Conservation (phyloP, 2,113 vertebrate genomes). For the Chloropsis cyanopogon region DNA sequence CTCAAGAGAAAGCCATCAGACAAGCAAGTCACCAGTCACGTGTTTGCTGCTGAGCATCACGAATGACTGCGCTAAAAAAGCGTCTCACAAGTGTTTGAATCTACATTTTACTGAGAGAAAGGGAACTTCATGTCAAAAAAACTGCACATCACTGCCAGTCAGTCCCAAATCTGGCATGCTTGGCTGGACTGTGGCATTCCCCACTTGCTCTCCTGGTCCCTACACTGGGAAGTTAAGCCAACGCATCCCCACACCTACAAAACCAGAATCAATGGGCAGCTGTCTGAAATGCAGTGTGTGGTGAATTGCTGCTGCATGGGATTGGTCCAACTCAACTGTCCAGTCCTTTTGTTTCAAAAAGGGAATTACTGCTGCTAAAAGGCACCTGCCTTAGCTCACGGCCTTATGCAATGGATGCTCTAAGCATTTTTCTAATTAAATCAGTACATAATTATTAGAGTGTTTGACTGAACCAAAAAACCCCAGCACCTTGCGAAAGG, state of each 20-base stretch:
- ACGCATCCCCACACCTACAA: not conserved
- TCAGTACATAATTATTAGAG: not conserved
- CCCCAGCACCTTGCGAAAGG: not conserved
- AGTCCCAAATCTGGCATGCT: not conserved
- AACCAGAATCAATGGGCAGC: not conserved
- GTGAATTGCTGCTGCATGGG: rapidly evolving
- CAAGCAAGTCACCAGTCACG: not conserved
- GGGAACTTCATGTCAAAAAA: not conserved
- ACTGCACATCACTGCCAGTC: not conserved
- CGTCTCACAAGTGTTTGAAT: not conserved
- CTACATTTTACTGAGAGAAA: not conserved
- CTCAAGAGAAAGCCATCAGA: not conserved
- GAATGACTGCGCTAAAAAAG: not conserved
- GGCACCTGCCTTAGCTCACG: not conserved
- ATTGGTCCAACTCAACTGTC: not conserved
- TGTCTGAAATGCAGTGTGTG: not conserved
- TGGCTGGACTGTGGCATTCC: not conserved
- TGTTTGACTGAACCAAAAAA: not conserved
- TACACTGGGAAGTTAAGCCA: not conserved
- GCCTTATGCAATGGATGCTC: not conserved
- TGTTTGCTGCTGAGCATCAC: not conserved
- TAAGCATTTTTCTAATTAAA: not conserved
- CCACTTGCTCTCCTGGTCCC: not conserved
- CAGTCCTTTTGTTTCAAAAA: not conserved
- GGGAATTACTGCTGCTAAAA: not conserved